phyloP scores from a whole-genome alignment of 2,797 vertebrate genomes.

The Telmatherina bonti region DNA sequence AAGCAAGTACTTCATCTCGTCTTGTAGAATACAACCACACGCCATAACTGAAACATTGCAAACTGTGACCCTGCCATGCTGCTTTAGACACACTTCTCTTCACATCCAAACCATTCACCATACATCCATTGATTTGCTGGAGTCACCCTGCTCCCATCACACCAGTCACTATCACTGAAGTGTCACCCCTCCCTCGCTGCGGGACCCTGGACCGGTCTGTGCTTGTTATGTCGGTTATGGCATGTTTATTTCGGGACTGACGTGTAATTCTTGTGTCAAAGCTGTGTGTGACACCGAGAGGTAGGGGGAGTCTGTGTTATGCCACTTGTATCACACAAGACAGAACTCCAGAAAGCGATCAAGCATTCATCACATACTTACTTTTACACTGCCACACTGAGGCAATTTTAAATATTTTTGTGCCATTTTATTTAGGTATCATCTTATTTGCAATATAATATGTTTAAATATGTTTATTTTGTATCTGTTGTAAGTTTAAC shows the following conservation, averaged over 20 bases:
- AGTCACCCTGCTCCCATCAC: constrained; percentile 23
- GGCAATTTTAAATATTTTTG: constrained; percentile 4
- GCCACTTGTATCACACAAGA: constrained; percentile 45
- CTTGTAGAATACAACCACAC: neutral
- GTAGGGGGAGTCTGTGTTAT: constrained; percentile 40
- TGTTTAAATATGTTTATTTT: too few species aligned
- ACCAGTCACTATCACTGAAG: constrained; percentile 35
- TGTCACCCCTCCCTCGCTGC: constrained; percentile 22
- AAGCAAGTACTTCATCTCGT: too few species aligned
- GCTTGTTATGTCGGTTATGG: constrained; percentile 50
- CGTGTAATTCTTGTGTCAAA: constrained; percentile 54
- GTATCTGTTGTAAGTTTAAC: neutral
- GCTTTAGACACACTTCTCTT: constrained; percentile 27
- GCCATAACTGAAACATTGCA: constrained; percentile 12
- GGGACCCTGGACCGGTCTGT: constrained; percentile 37
- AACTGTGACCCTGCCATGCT: constrained; percentile 25
- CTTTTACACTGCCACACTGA: constrained; percentile 17
- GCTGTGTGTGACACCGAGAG: constrained; percentile 43
- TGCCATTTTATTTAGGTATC: neutral
- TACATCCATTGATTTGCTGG: constrained; percentile 36
- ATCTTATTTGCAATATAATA: neutral
- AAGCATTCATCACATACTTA: constrained; percentile 29
- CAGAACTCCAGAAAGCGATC: constrained; percentile 36
- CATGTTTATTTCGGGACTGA: constrained; percentile 56
- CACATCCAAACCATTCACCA: constrained; percentile 21